Percentiles rank a stretch among this genome's conserved stretches.
Evolutionary conservation across 2,113 vertebrate species (phyloP).

Genomic region (Corapipo altera): DNA sequence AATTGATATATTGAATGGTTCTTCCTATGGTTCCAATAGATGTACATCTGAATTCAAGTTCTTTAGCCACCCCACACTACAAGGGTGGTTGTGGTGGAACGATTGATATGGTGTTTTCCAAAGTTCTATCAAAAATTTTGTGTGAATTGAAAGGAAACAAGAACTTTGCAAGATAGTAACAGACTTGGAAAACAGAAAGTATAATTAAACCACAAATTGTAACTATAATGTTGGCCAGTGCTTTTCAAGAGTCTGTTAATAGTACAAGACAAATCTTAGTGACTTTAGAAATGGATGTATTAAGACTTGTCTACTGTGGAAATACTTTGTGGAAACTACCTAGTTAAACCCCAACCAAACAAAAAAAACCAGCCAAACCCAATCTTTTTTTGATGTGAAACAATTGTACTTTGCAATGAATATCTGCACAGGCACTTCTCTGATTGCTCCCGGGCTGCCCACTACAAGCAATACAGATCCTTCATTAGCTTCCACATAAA

Average conservation of each 20-base stretch:
- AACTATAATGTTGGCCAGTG: no score
- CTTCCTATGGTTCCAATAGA: not conserved
- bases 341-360: not conserved
- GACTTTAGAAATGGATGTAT: not conserved
- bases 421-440: not conserved
- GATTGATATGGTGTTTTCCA: not conserved
- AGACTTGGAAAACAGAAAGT: not conserved
- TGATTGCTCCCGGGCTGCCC: not conserved
- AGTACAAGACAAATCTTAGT: not conserved
- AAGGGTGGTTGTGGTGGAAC: not conserved
- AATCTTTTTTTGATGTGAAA: not conserved
- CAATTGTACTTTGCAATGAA: not conserved
- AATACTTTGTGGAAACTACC: not conserved
- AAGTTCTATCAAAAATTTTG: not conserved
- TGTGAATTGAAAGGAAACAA: not conserved
- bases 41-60: not conserved
- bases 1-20: not conserved
- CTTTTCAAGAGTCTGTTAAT: not conserved
- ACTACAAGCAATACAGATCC: not conserved
- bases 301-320: not conserved
- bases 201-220: not conserved
- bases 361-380: accelerated
- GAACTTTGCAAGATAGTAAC: not conserved
- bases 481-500: not conserved
- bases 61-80: not conserved